Percentiles rank a stretch among this genome's conserved stretches.
Evolutionary conservation across 2,113 vertebrate species (phyloP).

Genomic region (Porphyrio hochstetteri): DNA sequence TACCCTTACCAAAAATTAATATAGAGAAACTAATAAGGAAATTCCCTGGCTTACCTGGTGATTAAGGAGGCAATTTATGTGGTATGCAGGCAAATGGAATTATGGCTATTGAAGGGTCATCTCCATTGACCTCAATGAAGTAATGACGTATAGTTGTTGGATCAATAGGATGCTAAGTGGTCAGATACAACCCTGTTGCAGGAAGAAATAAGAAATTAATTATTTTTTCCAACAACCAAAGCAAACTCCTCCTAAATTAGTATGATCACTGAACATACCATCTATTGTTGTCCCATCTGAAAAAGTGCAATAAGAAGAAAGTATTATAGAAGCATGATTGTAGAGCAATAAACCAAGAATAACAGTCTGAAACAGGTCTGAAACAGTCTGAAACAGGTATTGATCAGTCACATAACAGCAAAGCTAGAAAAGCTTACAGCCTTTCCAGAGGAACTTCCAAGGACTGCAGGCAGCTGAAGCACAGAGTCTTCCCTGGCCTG

Average conservation of each 20-base stretch:
- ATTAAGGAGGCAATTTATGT: slow-evolving; percentile 78
- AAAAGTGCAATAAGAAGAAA: neutral
- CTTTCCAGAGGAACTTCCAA: neutral
- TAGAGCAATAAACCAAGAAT: neutral
- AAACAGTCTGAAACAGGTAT: neutral
- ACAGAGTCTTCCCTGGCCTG: neutral
- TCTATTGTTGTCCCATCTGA: neutral
- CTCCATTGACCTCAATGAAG: slow-evolving; percentile 85
- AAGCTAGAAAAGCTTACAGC: neutral
- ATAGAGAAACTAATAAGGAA: neutral
- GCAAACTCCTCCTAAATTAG: neutral
- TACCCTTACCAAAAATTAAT: neutral
- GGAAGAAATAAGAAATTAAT: neutral
- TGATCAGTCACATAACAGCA: neutral
- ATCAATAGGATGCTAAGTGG: slow-evolving; percentile 89
- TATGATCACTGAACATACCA: neutral
- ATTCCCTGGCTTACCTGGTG: slow-evolving; percentile 65
- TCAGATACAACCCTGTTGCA: slow-evolving; percentile 82
- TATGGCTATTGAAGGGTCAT: slow-evolving; percentile 84
- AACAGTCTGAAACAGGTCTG: neutral
- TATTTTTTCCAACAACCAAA: neutral
- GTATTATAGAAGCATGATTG: neutral
- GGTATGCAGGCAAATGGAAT: slow-evolving; percentile 80
- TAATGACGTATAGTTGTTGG: slow-evolving; percentile 85
- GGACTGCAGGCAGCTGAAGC: neutral